Conservation (phyloP, 2,113 vertebrate species). For the Callocephalon fimbriatum region DNA sequence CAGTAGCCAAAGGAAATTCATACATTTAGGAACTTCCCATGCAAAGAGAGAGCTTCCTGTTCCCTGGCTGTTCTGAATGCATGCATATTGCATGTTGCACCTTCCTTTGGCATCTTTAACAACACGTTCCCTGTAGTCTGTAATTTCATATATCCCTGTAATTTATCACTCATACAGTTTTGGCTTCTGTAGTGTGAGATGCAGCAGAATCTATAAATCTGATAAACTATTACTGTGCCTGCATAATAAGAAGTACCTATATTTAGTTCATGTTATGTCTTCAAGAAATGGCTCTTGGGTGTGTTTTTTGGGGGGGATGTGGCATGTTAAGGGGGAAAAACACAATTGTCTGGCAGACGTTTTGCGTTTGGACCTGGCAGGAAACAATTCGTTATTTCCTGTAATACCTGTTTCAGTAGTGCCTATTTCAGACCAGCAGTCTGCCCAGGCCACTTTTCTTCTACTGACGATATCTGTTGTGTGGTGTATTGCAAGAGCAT, state of each 20-base stretch:
- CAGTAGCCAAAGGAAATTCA: background rate
- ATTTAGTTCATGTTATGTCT: background rate
- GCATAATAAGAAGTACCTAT: background rate
- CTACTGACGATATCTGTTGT: fast-evolving
- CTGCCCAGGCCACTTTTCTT: background rate
- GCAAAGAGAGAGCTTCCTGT: background rate
- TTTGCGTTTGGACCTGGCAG: background rate
- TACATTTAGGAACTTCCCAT: background rate
- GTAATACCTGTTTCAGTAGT: background rate
- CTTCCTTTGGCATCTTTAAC: background rate
- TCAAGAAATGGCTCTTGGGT: background rate
- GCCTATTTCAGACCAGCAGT: background rate
- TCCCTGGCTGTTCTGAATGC: background rate
- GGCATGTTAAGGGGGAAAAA: background rate
- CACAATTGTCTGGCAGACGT: background rate
- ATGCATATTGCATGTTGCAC: background rate
- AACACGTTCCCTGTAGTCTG: background rate
- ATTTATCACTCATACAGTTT: background rate
- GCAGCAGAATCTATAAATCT: background rate
- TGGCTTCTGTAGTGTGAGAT: background rate
- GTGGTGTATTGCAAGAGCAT: fast-evolving
- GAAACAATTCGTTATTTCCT: background rate
- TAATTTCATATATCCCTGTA: background rate
- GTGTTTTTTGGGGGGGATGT: fast-evolving
- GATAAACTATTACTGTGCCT: background rate